phyloP scores from a whole-genome alignment of 2,113 vertebrate genomes.

The Leptobrachium ailaonicum region DNA sequence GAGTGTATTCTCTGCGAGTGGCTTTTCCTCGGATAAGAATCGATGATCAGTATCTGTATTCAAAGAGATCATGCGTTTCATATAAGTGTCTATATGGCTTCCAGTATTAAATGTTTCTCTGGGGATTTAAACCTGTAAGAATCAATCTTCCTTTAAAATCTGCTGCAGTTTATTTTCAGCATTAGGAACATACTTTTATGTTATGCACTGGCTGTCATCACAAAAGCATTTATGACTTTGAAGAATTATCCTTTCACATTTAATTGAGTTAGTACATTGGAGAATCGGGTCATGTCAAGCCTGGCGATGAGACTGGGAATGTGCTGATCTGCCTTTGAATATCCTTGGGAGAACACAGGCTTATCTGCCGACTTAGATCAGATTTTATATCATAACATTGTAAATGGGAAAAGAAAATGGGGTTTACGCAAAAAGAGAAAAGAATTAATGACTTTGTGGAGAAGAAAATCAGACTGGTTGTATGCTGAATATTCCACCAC shows the following conservation, averaged over 20 bases:
- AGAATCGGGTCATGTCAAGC: conserved; percentile 10
- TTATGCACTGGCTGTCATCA: not conserved
- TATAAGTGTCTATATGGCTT: not conserved
- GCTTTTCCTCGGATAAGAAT: too few species aligned
- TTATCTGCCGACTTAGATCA: too few species aligned
- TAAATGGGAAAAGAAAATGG: too few species aligned
- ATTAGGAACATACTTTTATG: not conserved
- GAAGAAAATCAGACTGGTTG: too few species aligned
- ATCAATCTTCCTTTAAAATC: not conserved
- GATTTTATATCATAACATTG: too few species aligned
- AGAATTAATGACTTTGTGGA: too few species aligned
- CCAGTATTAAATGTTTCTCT: not conserved
- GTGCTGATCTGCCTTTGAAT: not conserved
- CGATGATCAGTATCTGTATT: too few species aligned
- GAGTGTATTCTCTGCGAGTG: too few species aligned
- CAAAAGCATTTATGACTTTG: conserved; percentile 10
- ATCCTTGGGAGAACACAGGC: not conserved
- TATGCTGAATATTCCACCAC: too few species aligned
- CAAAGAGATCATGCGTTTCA: too few species aligned
- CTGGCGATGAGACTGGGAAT: not conserved
- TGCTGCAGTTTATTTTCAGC: not conserved
- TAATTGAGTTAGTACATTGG: conserved; percentile 6
- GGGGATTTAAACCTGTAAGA: not conserved
- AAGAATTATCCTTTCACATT: conserved; percentile 12
- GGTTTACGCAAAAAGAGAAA: too few species aligned